Conservation (phyloP, 1,140 invertebrate species). For the Drosophila tristis region DNA sequence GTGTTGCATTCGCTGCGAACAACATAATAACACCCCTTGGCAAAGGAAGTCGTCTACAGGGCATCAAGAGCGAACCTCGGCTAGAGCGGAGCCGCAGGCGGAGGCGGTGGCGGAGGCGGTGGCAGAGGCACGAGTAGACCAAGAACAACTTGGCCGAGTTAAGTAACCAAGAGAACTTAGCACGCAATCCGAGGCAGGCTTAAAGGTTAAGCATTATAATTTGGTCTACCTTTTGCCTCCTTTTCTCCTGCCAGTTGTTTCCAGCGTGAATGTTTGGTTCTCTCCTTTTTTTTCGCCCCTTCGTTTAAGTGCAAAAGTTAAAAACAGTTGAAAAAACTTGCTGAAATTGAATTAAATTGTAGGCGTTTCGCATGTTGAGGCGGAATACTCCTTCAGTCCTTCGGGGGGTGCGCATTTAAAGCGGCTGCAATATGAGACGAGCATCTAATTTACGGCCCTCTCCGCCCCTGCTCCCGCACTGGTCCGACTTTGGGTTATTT, state of each 20-base stretch:
- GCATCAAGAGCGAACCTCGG: conserved; percentile 31
- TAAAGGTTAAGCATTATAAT: conserved; percentile 82
- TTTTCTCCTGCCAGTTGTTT: conserved; percentile 7
- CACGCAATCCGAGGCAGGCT: conserved; percentile 74
- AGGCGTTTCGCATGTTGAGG: conserved; percentile 9
- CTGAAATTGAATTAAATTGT: conserved; percentile 77
- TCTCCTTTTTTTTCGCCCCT: neutral
- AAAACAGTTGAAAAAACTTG: conserved; percentile 72
- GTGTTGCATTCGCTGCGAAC: conserved; percentile 50
- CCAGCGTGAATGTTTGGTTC: conserved; percentile 1
- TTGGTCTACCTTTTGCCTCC: conserved; percentile 63
- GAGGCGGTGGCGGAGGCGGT: neutral
- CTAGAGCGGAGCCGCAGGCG: neutral
- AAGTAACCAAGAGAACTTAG: conserved; percentile 68
- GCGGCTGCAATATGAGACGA: conserved; percentile 24
- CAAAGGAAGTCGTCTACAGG: conserved; percentile 26
- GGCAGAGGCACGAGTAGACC: conserved; percentile 9
- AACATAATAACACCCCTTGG: conserved; percentile 72
- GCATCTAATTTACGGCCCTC: conserved; percentile 61
- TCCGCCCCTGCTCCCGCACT: neutral
- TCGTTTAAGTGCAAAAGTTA: conserved; percentile 49
- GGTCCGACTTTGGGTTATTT: conserved; percentile 58
- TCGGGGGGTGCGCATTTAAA: conserved; percentile 23
- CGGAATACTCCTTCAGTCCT: conserved; percentile 9
- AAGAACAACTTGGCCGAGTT: conserved; percentile 57